These are phyloP conservation scores for Conopomorpha cramerella DNA, from an alignment of 1,140 invertebrate genomes.

Conservation along the genomic window DNA sequence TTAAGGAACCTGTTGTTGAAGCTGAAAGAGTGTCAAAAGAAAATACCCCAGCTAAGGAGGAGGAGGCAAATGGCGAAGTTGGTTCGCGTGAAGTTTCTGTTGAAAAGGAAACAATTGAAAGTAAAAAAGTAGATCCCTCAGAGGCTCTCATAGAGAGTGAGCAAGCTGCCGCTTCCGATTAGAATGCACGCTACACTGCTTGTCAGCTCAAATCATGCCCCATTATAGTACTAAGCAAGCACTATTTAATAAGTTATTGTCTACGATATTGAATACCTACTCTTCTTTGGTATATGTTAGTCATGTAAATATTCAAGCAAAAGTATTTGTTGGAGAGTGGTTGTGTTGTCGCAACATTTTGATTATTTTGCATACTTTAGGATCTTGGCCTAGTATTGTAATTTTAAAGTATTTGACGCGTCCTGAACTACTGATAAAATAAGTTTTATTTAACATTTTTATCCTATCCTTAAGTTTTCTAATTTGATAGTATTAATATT, in stretches of 20 bases:
- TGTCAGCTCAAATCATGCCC: conserved; percentile 49
- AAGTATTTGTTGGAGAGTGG: conserved; percentile 33
- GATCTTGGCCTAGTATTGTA: conserved; percentile 43
- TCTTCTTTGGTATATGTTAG: conserved; percentile 41
- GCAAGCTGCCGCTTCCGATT: conserved; percentile 36
- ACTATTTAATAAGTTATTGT: conserved; percentile 46
- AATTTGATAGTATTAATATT: conserved; percentile 32
- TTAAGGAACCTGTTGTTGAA: neutral
- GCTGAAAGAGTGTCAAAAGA: conserved; percentile 2
- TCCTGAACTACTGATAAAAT: conserved; percentile 26
- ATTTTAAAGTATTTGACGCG: conserved; percentile 24
- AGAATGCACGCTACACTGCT: conserved; percentile 21
- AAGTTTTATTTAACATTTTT: conserved; percentile 40
- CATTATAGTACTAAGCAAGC: conserved; percentile 52
- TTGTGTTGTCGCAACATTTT: conserved; percentile 27
- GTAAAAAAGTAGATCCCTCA: conserved; percentile 36
- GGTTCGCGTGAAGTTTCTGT: conserved; percentile 41
- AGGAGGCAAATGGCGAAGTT: conserved; percentile 26
- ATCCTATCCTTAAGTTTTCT: conserved; percentile 26
- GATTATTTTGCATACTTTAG: conserved; percentile 19
- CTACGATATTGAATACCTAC: conserved; percentile 36
- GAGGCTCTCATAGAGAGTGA: conserved; percentile 49
- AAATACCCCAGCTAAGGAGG: conserved; percentile 18
- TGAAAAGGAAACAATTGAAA: conserved; percentile 24
- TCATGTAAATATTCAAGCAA: conserved; percentile 53